phyloP scores from a whole-genome alignment of 2,113 vertebrate species.

The Diglossa brunneiventris region DNA sequence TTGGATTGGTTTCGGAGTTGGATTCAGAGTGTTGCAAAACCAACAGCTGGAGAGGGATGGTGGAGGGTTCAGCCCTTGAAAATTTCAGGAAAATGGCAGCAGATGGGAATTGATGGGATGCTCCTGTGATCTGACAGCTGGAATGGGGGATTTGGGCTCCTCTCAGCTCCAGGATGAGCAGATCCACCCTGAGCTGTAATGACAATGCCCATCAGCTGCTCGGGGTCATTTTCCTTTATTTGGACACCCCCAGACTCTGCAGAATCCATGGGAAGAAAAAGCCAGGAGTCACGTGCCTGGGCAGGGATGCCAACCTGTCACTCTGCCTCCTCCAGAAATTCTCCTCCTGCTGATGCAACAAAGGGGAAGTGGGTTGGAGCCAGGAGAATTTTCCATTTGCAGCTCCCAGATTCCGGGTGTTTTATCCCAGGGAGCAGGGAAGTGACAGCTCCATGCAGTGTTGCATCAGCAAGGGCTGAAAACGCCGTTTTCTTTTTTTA shows the following conservation, averaged over 20 bases:
- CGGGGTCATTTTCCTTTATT: slow-evolving; percentile 9
- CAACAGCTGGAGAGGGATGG: too few species aligned
- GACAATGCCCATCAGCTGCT: not conserved
- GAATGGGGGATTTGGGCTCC: too few species aligned
- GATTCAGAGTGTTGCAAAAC: too few species aligned
- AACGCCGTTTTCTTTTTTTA: not conserved
- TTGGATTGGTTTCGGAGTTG: too few species aligned
- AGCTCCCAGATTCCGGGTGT: not conserved
- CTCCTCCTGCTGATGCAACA: slow-evolving; percentile 2
- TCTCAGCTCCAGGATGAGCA: too few species aligned
- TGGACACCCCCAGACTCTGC: not conserved
- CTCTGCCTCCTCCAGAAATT: not conserved
- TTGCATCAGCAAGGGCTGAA: not conserved
- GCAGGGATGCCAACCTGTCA: not conserved
- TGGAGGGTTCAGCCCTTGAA: too few species aligned
- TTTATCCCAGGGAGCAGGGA: not conserved
- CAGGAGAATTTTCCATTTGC: not conserved
- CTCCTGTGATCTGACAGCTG: too few species aligned
- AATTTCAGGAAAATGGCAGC: too few species aligned
- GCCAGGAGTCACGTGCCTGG: not conserved
- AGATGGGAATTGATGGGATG: too few species aligned
- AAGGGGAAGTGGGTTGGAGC: not conserved
- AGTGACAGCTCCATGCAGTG: not conserved
- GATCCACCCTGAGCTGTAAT: not conserved
- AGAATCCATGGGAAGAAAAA: not conserved